Conservation (phyloP, 2,888 invertebrate species). For the Zaprionus bogoriensis region DNA sequence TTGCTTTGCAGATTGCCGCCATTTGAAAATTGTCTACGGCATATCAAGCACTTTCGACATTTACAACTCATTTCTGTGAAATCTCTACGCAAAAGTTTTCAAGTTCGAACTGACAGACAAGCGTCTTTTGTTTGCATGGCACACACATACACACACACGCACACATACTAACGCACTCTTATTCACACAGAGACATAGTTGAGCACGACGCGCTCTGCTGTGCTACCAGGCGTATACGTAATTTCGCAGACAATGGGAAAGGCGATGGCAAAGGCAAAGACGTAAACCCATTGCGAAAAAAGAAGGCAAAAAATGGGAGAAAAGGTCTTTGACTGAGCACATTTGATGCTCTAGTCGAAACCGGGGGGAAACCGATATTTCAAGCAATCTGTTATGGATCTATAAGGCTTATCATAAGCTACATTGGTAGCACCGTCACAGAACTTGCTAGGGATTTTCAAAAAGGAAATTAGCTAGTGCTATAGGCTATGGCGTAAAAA, state of each 20-base stretch:
- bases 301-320: constrained; percentile 34
- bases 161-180: background rate
- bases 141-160: constrained; percentile 25
- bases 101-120: constrained; percentile 73
- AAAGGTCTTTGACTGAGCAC: constrained; percentile 69
- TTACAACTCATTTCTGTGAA: constrained; percentile 70
- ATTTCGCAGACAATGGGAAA: constrained; percentile 68
- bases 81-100: constrained; percentile 62
- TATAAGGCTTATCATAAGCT: constrained; percentile 39
- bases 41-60: constrained; percentile 71
- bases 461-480: no score
- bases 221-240: constrained; percentile 73
- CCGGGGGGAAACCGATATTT: constrained; percentile 27
- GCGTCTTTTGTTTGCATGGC: constrained; percentile 68
- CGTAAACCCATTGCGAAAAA: constrained; percentile 37
- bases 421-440: background rate
- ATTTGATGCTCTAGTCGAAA: constrained; percentile 43
- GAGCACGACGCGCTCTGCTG: constrained; percentile 20
- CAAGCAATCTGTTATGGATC: constrained; percentile 27
- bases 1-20: constrained; percentile 73
- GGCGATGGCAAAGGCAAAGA: no score
- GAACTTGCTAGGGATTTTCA: background rate
- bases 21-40: constrained; percentile 72
- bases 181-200: constrained; percentile 27
- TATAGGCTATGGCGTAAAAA: no score